Evolutionary conservation across 2,888 invertebrate genomes (phyloP).

Genomic region (Hermaeophaga mercurialis): DNA sequence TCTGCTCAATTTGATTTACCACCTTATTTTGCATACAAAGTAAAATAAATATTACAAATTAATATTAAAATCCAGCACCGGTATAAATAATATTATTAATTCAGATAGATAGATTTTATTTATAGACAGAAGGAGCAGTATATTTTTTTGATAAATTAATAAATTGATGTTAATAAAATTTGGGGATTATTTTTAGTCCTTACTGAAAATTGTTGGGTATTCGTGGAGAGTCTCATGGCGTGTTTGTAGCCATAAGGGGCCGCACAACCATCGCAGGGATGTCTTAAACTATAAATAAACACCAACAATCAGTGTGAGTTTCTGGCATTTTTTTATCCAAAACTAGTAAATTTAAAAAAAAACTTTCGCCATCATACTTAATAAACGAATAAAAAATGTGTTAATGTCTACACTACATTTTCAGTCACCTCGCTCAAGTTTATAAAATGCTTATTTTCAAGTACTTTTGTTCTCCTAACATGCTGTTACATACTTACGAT

Average conservation of each 20-base stretch:
- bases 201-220: conserved; percentile 85
- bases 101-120: background rate
- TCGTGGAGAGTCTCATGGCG: conserved; percentile 86
- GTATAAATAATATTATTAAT: conserved; percentile 4
- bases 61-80: conserved; percentile 13
- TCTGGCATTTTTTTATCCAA: no score
- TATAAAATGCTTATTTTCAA: background rate
- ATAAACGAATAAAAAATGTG: background rate
- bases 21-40: no score
- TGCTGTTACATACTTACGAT: conserved; percentile 15
- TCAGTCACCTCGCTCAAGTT: no score
- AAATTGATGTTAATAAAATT: conserved; percentile 27
- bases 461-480: conserved; percentile 6
- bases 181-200: no score
- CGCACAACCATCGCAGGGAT: conserved; percentile 77
- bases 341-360: background rate
- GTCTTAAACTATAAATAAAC: conserved; percentile 64
- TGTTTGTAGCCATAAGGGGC: conserved; percentile 96
- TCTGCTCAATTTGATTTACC: no score
- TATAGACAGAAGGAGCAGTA: conserved; percentile 9
- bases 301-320: no score
- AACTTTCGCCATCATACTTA: conserved; percentile 1
- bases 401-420: background rate
- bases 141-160: conserved; percentile 26
- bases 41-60: no score